Evolutionary conservation across 2,797 vertebrate species (phyloP).

Genomic region (Capromys pilorides): DNA sequence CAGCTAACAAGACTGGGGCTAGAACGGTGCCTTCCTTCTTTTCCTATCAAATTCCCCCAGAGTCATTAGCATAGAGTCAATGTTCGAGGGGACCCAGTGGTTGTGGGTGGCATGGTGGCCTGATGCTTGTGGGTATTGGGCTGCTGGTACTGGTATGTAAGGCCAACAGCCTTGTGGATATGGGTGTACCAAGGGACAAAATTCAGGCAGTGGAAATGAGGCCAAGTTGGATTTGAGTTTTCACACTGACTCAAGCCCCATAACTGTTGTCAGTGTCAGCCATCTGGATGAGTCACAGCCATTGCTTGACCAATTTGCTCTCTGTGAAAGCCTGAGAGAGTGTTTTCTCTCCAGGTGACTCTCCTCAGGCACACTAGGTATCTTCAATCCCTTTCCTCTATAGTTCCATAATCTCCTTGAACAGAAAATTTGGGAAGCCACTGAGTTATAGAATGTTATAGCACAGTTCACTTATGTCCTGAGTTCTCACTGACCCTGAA

Average conservation of each 20-base stretch:
- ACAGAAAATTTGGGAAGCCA: too few relatives aligned
- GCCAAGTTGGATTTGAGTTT: neutral
- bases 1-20: neutral
- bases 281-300: too few relatives aligned
- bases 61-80: neutral
- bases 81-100: neutral
- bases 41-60: neutral
- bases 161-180: neutral
- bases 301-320: too few relatives aligned
- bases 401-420: too few relatives aligned
- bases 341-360: too few relatives aligned
- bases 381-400: too few relatives aligned
- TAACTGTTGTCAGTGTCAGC: too few relatives aligned
- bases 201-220: neutral
- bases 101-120: neutral
- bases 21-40: neutral
- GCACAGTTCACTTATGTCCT: too few relatives aligned
- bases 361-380: too few relatives aligned
- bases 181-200: neutral
- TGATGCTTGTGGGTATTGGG: neutral
- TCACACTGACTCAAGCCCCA: neutral
- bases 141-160: neutral
- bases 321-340: too few relatives aligned
- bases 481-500: too few relatives aligned
- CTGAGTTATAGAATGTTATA: too few relatives aligned